Evolutionary conservation across 2,888 invertebrate genomes (phyloP), one percentile per base, ranked within the genome.

Genomic region (Colostygia pectinataria): DNA sequence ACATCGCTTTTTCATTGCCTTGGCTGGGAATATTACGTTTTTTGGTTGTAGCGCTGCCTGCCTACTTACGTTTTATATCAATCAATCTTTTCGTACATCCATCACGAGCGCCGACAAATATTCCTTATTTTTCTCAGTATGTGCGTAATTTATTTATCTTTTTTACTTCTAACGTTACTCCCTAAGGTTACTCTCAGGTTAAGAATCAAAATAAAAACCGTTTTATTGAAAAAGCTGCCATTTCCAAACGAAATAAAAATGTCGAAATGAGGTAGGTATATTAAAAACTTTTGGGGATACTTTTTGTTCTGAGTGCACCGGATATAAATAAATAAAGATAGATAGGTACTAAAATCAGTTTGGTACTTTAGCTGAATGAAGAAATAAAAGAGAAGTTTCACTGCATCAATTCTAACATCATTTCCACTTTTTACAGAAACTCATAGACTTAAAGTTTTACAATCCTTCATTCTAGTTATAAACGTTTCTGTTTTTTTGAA

Each of bases 61-160:
- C 42, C 48, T 44, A 42, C 56, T 42, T 55, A 54, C 33, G 43
- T 37, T 40, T 53, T 43, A 49, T 55, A 57, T 60, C 57, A 54
- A 60, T 60, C 60, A 60, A 55, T 51, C 57, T 60, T 48, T 59
- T 55, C 38, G 47, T 53, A 55, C 57, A 60, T 60, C 59, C 57
- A 60, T 57, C 60, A 60, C 45, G 45, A 13, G 45, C 24, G 41
- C 41, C 42, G 55, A 52, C 50, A 52, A 60, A 57, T 57, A 58
- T 41, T 42, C 23, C 41, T 33, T 45, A 55, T 44, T 49, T 54
- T 18, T 37, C 18, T 33, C 12, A 18, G 28, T 48, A 46, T 10
- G n/a, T n/a, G n/a, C n/a, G n/a, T n/a, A n/a, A n/a, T n/a, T n/a
- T n/a, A n/a, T n/a, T n/a, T n/a, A n/a, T n/a, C n/a, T n/a, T n/a